Evolutionary conservation across 2,888 invertebrate species (phyloP).

Genomic region (Cheilosia vernalis): DNA sequence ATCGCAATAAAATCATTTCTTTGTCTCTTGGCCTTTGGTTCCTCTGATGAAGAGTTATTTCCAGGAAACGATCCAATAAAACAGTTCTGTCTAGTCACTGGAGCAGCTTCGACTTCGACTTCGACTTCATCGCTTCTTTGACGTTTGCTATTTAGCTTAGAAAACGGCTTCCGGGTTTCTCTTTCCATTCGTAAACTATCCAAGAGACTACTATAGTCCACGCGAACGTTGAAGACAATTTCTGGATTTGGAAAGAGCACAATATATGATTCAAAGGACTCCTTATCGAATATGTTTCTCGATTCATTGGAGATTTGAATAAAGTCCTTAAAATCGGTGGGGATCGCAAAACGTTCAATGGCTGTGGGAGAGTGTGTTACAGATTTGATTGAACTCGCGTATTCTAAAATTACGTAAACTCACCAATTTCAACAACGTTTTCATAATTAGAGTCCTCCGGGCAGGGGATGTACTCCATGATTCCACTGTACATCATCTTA

Average conservation of each 20-base stretch:
- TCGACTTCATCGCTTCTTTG: slow-evolving; percentile 18
- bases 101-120: slow-evolving; percentile 66
- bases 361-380: slow-evolving; percentile 43
- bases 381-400: background rate
- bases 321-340: slow-evolving; percentile 69
- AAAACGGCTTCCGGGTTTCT: background rate
- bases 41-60: background rate
- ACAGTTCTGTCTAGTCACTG: slow-evolving; percentile 81
- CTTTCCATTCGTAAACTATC: slow-evolving; percentile 1
- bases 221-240: slow-evolving; percentile 78
- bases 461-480: slow-evolving; percentile 34
- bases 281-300: slow-evolving; percentile 78
- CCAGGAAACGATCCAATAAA: slow-evolving; percentile 79
- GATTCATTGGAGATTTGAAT: slow-evolving; percentile 79
- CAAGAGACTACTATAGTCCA: slow-evolving; percentile 75
- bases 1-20: background rate
- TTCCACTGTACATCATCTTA: slow-evolving; percentile 59
- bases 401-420: background rate
- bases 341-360: slow-evolving; percentile 76
- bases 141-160: slow-evolving; percentile 20
- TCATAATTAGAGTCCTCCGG: background rate
- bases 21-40: slow-evolving; percentile 9
- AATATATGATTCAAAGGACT: slow-evolving; percentile 79
- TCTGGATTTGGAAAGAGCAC: slow-evolving; percentile 79
- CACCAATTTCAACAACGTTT: slow-evolving; percentile 3